A percentile compares a stretch with the other conserved stretches of the same genome.
phyloP scores from a whole-genome alignment of 2,888 invertebrate species.

The Drosophila melanosoma region DNA sequence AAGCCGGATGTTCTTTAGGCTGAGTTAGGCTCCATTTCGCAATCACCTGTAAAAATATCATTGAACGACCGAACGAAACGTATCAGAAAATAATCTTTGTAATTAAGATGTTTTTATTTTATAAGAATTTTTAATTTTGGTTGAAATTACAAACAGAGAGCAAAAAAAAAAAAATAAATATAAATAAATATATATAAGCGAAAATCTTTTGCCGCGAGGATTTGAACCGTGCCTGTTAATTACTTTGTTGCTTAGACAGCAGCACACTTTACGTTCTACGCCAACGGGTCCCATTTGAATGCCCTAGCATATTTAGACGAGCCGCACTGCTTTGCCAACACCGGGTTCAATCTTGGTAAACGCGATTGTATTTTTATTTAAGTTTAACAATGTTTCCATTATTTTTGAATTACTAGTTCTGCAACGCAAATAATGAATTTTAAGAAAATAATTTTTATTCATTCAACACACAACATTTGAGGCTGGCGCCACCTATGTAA shows the following conservation, averaged over 20 bases:
- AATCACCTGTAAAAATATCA: too few relatives aligned
- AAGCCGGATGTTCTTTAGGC: too few relatives aligned
- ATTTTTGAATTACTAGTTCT: not conserved
- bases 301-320: not conserved
- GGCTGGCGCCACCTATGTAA: too few relatives aligned
- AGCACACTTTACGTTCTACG: not conserved
- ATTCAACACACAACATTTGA: not conserved
- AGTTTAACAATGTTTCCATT: not conserved
- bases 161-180: too few relatives aligned
- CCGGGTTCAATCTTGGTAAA: not conserved
- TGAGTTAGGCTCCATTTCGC: too few relatives aligned
- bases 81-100: too few relatives aligned
- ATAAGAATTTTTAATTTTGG: not conserved
- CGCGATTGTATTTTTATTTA: not conserved
- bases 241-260: accelerated
- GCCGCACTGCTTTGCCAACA: not conserved
- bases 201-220: not conserved
- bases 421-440: not conserved
- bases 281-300: accelerated
- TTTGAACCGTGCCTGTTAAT: not conserved
- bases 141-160: not conserved
- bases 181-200: too few relatives aligned
- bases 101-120: too few relatives aligned
- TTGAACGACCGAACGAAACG: too few relatives aligned
- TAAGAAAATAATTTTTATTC: not conserved